Base-by-base conservation (phyloP, 1,140 invertebrate genomes). In the Onthophagus taurus region DNA sequence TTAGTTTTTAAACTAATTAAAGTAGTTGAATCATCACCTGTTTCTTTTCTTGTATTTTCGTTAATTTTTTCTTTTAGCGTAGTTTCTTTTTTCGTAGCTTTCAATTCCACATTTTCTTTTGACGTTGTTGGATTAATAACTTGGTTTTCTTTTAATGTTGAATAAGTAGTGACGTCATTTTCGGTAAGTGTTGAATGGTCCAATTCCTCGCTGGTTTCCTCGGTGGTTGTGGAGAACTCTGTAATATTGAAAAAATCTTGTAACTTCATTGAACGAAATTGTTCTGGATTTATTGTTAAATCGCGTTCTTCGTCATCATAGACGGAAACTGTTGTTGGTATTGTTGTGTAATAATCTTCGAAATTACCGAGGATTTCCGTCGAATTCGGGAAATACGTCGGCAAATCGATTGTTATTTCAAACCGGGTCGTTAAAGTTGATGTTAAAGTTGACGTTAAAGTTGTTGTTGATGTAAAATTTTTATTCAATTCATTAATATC, bases 301-400 rank as follows among this genome's bases (percentile, higher is more conserved):
- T 45, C 44, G 12, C 18, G 31, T 24, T 26, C 44, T 39, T 45
- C 44, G 33, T 45, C 44, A 23, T 45, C 44, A 12, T 16, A 18
- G 12, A 29, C 11, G 11, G 8, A 16, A 0, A 17, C 41, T n/a
- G 41, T 12, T 16, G 2, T 31, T 1, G 30, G 6, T 4, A 30
- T 29, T 2, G 41, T 33, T 9, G 41, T 33, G 33, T 31, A 31
- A 12, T 31, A 34, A 13, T 43, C 30, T 9, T 31, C n/a, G 13
- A 34, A 43, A 33, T 21, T 43, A n/a, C 33, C 19, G n/a, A 33
- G 2, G 14, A 3, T 13, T 8, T 8, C 30, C 5, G 38, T 29
- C 6, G 38, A 26, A 17, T 41, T 29, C 4, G 38, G 38, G 11
- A 41, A 41, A 29, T 41, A 41, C 1, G 38, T 41, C 9, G 38